Conservation (phyloP, 2,113 vertebrate genomes). For the Brachirus orientalis region DNA sequence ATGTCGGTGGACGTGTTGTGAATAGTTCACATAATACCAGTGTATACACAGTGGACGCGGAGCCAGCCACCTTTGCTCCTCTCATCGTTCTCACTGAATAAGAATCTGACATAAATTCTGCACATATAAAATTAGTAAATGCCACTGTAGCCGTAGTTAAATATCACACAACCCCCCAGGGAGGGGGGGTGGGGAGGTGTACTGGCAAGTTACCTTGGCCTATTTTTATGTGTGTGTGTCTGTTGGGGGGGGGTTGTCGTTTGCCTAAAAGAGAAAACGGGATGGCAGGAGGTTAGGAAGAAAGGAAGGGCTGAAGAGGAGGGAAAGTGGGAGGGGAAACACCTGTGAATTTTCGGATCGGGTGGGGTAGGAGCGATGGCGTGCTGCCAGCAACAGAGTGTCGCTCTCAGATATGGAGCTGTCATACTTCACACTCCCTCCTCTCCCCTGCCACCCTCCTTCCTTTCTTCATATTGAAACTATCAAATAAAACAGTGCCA, state of each 20-base stretch:
- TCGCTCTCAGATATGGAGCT: slow-evolving; percentile 51
- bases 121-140: slow-evolving; percentile 91
- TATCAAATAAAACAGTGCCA: slow-evolving; percentile 72
- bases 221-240: slow-evolving; percentile 61
- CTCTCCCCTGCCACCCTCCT: slow-evolving; percentile 11
- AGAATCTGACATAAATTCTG: slow-evolving; percentile 88
- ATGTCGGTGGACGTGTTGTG: slow-evolving; percentile 85
- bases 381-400: slow-evolving; percentile 10
- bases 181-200: slow-evolving; percentile 45
- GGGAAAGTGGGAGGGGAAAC: slow-evolving; percentile 27
- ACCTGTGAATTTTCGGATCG: slow-evolving; percentile 59
- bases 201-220: slow-evolving; percentile 74
- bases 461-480: slow-evolving; percentile 70
- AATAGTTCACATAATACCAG: slow-evolving; percentile 88
- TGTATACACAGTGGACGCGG: slow-evolving; percentile 86
- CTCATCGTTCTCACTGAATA: slow-evolving; percentile 83
- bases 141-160: slow-evolving; percentile 89
- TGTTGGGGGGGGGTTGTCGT: slow-evolving; percentile 8
- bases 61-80: slow-evolving; percentile 83
- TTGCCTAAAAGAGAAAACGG: slow-evolving; percentile 40
- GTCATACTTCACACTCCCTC: slow-evolving; percentile 26
- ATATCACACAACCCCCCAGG: slow-evolving; percentile 84
- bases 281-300: slow-evolving; percentile 46
- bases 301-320: slow-evolving; percentile 34
- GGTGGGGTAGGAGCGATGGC: slow-evolving; percentile 18